Evolutionary conservation across 2,113 vertebrate genomes (phyloP), one percentile per base, ranked within the genome.

Genomic region (Phrynosoma platyrhinos): DNA sequence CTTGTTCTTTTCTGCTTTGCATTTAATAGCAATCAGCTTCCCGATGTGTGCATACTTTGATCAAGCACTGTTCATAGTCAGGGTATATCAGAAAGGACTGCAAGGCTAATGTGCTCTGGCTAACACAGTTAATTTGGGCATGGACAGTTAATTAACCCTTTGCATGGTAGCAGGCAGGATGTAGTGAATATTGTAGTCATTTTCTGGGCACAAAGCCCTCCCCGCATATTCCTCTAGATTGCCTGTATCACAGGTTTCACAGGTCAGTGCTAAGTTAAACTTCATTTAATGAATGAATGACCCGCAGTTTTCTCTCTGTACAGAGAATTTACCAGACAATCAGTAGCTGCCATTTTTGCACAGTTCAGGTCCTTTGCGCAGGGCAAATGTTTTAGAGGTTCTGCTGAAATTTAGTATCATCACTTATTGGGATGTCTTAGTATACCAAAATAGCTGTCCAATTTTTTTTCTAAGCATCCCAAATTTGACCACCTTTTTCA

Each of bases 21-120:
- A 16, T 81, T 94, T 88, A 88, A 93, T 82, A 85, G 93, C 88
- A 94, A 93, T 89, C 88, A 92, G 91, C 85, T 2, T 30, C 27
- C 40, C 5, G 10, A 12, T 32, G 72, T 1, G 6, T 80, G 21
- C 52, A 9, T 74, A 87, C 71, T 71, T 86, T 77, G 79, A 1
- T 20, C 1, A 2, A 52, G 14, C 66, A 53, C 0, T 12, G 84
- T 87, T 87, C 79, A 0, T 14, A 66, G 30, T 84, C 32, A n/a
- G 79, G 62, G 55, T 0, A 36, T 0, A 40, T 42, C 64, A 84
- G 0, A 81, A 30, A 7, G 1, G 27, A 8, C 42, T 71, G 58
- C 52, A 2, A 16, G 80, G 66, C 58, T 23, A 84, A 84, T 80
- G 79, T 77, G 62, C 62, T 90, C 42, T 80, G 30, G 42, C 69